Percentiles rank a stretch among this genome's conserved stretches.
Conservation (phyloP, 2,888 invertebrate genomes). For the Periphyllus acericola region DNA sequence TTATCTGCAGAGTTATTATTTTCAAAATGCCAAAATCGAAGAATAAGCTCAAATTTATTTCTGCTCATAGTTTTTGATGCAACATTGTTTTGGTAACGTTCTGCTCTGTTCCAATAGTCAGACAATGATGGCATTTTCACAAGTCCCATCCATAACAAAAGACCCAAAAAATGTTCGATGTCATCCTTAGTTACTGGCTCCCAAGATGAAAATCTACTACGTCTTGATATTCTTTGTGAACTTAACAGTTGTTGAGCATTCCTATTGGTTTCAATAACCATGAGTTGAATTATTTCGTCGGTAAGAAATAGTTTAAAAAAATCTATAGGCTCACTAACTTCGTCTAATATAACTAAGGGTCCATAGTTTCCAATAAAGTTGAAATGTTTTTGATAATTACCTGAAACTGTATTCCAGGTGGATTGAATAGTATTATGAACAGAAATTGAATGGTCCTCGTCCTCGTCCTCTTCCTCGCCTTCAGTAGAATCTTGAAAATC, state of each 20-base stretch:
- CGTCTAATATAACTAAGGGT: too few species aligned
- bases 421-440: background rate
- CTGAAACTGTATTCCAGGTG: background rate
- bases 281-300: slow-evolving; percentile 8
- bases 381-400: background rate
- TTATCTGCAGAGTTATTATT: too few species aligned
- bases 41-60: too few species aligned
- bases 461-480: background rate
- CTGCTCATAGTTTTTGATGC: too few species aligned
- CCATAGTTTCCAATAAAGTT: too few species aligned
- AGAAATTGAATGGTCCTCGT: background rate
- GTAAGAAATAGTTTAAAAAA: slow-evolving; percentile 12
- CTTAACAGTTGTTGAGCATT: background rate
- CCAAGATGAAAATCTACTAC: slow-evolving; percentile 29
- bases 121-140: background rate
- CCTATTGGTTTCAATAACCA: background rate
- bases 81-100: background rate
- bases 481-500: background rate
- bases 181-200: background rate
- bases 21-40: too few species aligned
- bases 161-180: background rate
- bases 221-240: background rate
- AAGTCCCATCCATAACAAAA: background rate
- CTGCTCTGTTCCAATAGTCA: background rate
- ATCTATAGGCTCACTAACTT: background rate